Percentiles rank a stretch among this genome's conserved stretches.
These are phyloP conservation scores for Gibbula magus DNA, from an alignment of 2,888 invertebrate genomes.

Conservation along the genomic window DNA sequence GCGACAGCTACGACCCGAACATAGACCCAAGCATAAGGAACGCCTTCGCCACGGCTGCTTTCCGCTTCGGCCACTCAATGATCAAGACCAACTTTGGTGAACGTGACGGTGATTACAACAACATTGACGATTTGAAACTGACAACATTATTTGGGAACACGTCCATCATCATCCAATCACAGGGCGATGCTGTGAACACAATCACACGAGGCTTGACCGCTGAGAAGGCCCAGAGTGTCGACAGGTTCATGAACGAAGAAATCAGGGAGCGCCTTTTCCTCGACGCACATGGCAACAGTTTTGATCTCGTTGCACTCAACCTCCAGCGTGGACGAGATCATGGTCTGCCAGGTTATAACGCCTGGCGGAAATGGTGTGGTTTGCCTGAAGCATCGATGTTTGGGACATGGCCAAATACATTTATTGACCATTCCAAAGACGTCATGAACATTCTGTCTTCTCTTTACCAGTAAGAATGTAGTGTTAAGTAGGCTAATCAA, in stretches of 20 bases:
- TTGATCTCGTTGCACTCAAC: conserved; percentile 90
- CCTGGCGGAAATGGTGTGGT: conserved; percentile 79
- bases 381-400: conserved; percentile 48
- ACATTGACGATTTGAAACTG: background rate
- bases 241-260: conserved; percentile 80
- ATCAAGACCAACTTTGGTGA: conserved; percentile 76
- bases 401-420: conserved; percentile 36
- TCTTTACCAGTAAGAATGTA: too few relatives aligned
- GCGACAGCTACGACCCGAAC: conserved; percentile 86
- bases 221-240: conserved; percentile 40
- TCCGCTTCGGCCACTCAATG: conserved; percentile 94
- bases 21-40: conserved; percentile 88
- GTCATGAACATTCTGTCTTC: too few relatives aligned
- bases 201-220: conserved; percentile 26
- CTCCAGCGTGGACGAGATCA: conserved; percentile 93
- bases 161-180: background rate
- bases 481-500: too few relatives aligned
- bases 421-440: conserved; percentile 25
- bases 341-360: conserved; percentile 86
- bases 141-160: background rate
- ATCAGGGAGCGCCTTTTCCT: conserved; percentile 91
- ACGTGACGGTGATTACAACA: background rate
- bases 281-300: conserved; percentile 53
- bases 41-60: conserved; percentile 96
- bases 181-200: background rate